phyloP scores from a whole-genome alignment of 30 jellyfish, hydroid and myxozoan species.

The Mastigias papua region DNA sequence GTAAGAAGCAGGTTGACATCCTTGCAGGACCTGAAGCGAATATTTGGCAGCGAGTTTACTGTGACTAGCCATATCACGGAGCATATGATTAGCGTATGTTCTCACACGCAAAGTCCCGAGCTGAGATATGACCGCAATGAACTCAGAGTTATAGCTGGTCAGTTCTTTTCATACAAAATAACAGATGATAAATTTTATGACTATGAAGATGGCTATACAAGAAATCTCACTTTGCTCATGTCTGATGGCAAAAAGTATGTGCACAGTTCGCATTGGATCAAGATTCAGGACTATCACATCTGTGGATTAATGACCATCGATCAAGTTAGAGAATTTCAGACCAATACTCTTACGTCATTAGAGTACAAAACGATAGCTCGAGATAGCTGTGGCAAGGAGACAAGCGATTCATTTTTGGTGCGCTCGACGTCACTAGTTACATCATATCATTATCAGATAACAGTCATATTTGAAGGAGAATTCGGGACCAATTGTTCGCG shows the following conservation, averaged over 20 bases:
- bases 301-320: conserved; percentile 76
- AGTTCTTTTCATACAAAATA: conserved; percentile 54
- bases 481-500: conserved; percentile 73
- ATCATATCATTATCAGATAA: conserved; percentile 20
- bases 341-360: background rate
- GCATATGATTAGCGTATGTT: conserved; percentile 36
- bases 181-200: conserved; percentile 83
- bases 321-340: background rate
- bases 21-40: background rate
- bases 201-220: conserved; percentile 90
- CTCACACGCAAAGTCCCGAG: conserved; percentile 56
- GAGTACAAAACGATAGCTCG: conserved; percentile 75
- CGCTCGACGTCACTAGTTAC: conserved; percentile 15
- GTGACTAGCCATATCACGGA: conserved; percentile 15
- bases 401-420: conserved; percentile 57
- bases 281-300: conserved; percentile 35
- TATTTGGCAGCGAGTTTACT: conserved; percentile 24
- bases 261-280: conserved; percentile 65
- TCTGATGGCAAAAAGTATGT: conserved; percentile 17
- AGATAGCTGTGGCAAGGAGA: conserved; percentile 83
- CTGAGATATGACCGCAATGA: conserved; percentile 50
- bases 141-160: conserved; percentile 64
- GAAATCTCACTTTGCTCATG: conserved; percentile 68
- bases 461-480: conserved; percentile 23
- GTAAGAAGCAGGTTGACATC: conserved; percentile 17